Evolutionary conservation across 1,140 invertebrate genomes (phyloP), one percentile per base, ranked within the genome.

Genomic region (Drosophila takahashii): DNA sequence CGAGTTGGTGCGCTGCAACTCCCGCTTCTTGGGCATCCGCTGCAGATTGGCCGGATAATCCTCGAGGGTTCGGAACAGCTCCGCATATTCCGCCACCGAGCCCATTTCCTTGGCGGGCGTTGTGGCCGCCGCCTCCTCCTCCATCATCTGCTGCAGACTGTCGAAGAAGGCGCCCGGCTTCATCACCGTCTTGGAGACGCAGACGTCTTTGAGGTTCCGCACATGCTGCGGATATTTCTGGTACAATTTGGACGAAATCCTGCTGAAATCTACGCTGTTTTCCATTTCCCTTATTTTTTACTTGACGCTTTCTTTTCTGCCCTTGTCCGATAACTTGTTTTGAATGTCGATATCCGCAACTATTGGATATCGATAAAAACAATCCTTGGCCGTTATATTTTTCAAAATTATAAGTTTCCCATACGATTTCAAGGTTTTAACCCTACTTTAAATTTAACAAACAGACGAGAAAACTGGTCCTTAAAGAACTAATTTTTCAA

Each of bases 41-140:
- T 81, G 81, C 11, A 91, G 45, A 50, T 91, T 91, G 2, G 34
- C 48, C 8, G 90, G 90, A 52, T 90, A 91, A 26, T 78, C 79
- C 0, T 91, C 90, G 0, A 91, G 65, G 4, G 62, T 34, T 61
- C 76, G 86, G 7, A 90, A 91, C 1, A 89, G 60, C 7, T 81
- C 84, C 0, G 77, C 80, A 47, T 78, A 91, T 4, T 85, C 76
- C 0, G 54, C 48, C 6, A 91, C 54, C 3, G 77, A 51, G 4
- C 71, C 61, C 4, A 77, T 42, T 0, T 78, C 76, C 9, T 71
- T 83, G 0, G 51, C 52, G 1, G 67, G 59, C 6, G 69, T 74
- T 9, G 39, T 57, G 11, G 64, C 36, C 1, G 64, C 26, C 5
- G 65, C 47, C 4, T 75, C 72, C 4, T 76, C 62, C 10, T 80